These are phyloP conservation scores for Apamea crenata DNA, from an alignment of 2,888 invertebrate species.

Conservation along the genomic window DNA sequence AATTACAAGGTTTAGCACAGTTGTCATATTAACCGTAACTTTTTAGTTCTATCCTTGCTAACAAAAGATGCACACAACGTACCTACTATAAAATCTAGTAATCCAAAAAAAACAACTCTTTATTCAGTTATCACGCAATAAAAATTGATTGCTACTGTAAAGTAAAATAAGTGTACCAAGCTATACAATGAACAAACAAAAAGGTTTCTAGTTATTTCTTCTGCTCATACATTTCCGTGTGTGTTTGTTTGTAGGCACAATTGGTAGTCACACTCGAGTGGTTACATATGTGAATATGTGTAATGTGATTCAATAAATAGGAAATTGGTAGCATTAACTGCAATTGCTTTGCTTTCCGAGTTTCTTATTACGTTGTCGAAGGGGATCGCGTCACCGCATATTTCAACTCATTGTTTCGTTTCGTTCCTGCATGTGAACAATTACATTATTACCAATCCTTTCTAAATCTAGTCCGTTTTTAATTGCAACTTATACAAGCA, in stretches of 20 bases:
- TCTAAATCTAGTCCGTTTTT: slow-evolving; percentile 72
- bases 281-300: slow-evolving; percentile 37
- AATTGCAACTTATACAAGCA: slow-evolving; percentile 62
- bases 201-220: slow-evolving; percentile 43
- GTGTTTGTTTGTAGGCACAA: slow-evolving; percentile 15
- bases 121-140: slow-evolving; percentile 16
- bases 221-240: slow-evolving; percentile 36
- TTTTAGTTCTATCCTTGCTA: slow-evolving; percentile 11
- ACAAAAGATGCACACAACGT: slow-evolving; percentile 2
- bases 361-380: slow-evolving; percentile 70
- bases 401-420: slow-evolving; percentile 74
- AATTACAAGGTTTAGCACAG: slow-evolving; percentile 52
- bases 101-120: neutral
- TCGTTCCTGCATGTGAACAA: slow-evolving; percentile 73
- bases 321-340: slow-evolving; percentile 66
- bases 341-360: slow-evolving; percentile 68
- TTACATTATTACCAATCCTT: slow-evolving; percentile 69
- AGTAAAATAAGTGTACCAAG: slow-evolving; percentile 28
- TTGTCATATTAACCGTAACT: slow-evolving; percentile 38
- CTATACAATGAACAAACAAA: slow-evolving; percentile 33
- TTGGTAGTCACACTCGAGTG: slow-evolving; percentile 36
- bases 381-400: slow-evolving; percentile 64
- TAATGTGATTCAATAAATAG: slow-evolving; percentile 68
- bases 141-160: slow-evolving; percentile 21
- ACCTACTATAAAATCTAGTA: slow-evolving; percentile 12